These are phyloP conservation scores for Pampus argenteus DNA, from an alignment of 2,797 vertebrate species.

Conservation along the genomic window DNA sequence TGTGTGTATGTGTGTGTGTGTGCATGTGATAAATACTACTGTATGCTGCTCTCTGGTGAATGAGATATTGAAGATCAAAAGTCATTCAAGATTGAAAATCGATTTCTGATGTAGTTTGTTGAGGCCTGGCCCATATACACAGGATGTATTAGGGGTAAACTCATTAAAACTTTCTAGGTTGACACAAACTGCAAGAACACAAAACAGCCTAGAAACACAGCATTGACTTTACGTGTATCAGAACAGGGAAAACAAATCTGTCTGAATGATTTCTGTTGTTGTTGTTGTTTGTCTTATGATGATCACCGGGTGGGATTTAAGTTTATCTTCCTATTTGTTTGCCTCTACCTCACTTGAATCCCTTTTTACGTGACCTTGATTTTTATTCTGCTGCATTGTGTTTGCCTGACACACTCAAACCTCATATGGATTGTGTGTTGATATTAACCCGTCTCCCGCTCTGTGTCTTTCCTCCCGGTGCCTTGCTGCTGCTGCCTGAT, in stretches of 20 bases:
- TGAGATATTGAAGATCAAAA: slow-evolving; percentile 64
- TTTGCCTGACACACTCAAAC: slow-evolving; percentile 30
- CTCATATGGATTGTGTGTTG: slow-evolving; percentile 13
- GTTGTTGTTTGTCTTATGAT: neutral
- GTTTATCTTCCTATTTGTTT: slow-evolving; percentile 20
- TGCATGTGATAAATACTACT: slow-evolving; percentile 55
- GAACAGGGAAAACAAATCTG: slow-evolving; percentile 10
- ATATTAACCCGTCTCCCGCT: slow-evolving; percentile 42
- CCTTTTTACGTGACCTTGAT: slow-evolving; percentile 23
- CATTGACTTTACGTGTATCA: slow-evolving; percentile 14
- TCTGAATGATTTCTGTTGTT: neutral
- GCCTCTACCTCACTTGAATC: neutral
- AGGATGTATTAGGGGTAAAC: slow-evolving; percentile 40
- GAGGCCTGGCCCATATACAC: slow-evolving; percentile 8
- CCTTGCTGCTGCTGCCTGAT: slow-evolving; percentile 17
- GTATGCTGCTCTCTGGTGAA: slow-evolving; percentile 32
- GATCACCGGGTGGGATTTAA: neutral
- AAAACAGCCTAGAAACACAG: neutral
- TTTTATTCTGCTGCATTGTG: slow-evolving; percentile 18
- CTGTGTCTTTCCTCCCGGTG: slow-evolving; percentile 34
- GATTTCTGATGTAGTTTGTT: slow-evolving; percentile 59
- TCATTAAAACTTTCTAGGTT: slow-evolving; percentile 59
- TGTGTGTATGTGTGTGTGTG: slow-evolving; percentile 40
- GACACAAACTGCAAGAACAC: slow-evolving; percentile 24
- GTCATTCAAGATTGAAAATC: slow-evolving; percentile 70